Percentiles rank a stretch among this genome's conserved stretches.
phyloP scores from a whole-genome alignment of 1,140 invertebrate species.

The Nixonia krombeini region DNA sequence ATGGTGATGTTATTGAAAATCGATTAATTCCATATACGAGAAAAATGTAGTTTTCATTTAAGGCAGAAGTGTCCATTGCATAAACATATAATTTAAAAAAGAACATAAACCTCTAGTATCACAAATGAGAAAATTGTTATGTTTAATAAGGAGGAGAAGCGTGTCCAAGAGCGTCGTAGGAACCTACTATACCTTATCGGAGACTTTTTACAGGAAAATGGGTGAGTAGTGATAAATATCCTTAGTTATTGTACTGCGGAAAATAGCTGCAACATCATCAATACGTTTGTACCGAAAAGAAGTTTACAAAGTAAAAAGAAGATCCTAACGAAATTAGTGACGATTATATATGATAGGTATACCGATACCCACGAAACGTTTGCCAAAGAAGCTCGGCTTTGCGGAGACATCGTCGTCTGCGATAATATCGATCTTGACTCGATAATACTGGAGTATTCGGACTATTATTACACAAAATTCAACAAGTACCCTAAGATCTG shows the following conservation, averaged over 20 bases:
- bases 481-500: conserved; percentile 87
- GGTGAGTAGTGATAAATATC: conserved; percentile 64
- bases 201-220: conserved; percentile 83
- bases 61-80: too few relatives aligned
- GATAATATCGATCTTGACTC: conserved; percentile 92
- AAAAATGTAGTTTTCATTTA: too few relatives aligned
- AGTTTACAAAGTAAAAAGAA: conserved; percentile 4
- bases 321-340: neutral
- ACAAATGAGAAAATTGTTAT: conserved; percentile 36
- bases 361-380: conserved; percentile 75
- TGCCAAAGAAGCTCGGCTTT: conserved; percentile 79
- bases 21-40: too few relatives aligned
- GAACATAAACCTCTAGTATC: neutral
- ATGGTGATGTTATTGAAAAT: too few relatives aligned
- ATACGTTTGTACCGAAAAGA: neutral
- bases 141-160: conserved; percentile 72
- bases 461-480: conserved; percentile 88
- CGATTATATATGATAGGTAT: conserved; percentile 65
- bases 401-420: conserved; percentile 81
- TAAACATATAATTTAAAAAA: neutral
- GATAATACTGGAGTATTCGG: conserved; percentile 90
- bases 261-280: conserved; percentile 13
- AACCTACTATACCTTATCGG: conserved; percentile 84
- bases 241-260: conserved; percentile 7
- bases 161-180: conserved; percentile 77